Conservation (phyloP, 1,140 invertebrate species). For the Nylanderia fulva region DNA sequence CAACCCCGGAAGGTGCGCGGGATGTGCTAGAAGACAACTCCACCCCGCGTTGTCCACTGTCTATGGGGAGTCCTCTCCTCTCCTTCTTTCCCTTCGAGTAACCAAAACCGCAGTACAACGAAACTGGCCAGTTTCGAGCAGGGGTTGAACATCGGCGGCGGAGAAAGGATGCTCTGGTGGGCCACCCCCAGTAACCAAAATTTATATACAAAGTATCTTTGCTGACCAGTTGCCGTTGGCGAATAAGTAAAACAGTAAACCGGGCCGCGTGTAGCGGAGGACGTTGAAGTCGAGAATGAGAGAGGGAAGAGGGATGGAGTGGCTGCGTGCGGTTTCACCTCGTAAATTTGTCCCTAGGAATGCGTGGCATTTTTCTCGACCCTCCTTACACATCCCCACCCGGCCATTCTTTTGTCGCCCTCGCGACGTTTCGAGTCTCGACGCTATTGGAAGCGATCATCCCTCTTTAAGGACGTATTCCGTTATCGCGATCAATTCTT, state of each 20-base stretch:
- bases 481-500: slow-evolving; percentile 28
- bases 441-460: slow-evolving; percentile 41
- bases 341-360: slow-evolving; percentile 79
- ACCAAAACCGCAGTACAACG: slow-evolving; percentile 66
- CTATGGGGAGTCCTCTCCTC: slow-evolving; percentile 20
- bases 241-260: slow-evolving; percentile 83
- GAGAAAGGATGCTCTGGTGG: slow-evolving; percentile 30
- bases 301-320: slow-evolving; percentile 49
- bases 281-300: slow-evolving; percentile 35
- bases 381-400: slow-evolving; percentile 39
- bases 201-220: slow-evolving; percentile 85
- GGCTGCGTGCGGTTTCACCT: slow-evolving; percentile 80
- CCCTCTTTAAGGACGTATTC: slow-evolving; percentile 48
- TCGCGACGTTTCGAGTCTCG: slow-evolving; percentile 13
- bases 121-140: slow-evolving; percentile 45
- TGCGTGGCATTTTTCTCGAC: slow-evolving; percentile 66
- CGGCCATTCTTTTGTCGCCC: neutral
- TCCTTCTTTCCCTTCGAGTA: slow-evolving; percentile 18
- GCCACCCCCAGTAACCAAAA: slow-evolving; percentile 76
- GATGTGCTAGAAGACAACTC: slow-evolving; percentile 61
- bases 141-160: slow-evolving; percentile 24
- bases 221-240: slow-evolving; percentile 74
- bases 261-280: slow-evolving; percentile 63
- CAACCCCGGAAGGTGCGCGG: slow-evolving; percentile 44
- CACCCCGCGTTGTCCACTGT: slow-evolving; percentile 48